Conservation (phyloP, 2,888 invertebrate species). For the Plutella xylostella region DNA sequence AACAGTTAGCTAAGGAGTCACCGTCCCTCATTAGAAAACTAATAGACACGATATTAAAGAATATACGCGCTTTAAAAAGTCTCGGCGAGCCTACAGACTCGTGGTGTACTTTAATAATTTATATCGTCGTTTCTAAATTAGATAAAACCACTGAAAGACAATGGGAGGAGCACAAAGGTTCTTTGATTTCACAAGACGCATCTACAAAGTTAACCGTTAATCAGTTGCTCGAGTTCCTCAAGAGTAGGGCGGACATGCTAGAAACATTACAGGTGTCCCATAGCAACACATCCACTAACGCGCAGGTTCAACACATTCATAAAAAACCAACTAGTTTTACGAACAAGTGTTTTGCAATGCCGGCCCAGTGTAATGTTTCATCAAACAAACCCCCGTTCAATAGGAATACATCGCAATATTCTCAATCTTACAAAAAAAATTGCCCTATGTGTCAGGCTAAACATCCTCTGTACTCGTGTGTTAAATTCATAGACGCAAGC, state of each 20-base stretch:
- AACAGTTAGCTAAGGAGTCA: constrained; percentile 14
- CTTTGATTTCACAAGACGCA: neutral
- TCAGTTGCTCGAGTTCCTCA: constrained; percentile 9
- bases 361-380: neutral
- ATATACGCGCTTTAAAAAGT: constrained; percentile 17
- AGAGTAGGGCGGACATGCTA: constrained; percentile 11
- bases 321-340: no score
- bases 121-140: constrained; percentile 13
- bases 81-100: constrained; percentile 13
- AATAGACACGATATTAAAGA: constrained; percentile 15
- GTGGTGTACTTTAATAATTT: constrained; percentile 13
- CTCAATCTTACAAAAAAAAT: neutral
- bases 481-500: constrained; percentile 4
- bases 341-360: neutral
- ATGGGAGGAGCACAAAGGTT: constrained; percentile 14
- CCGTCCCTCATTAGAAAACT: constrained; percentile 13
- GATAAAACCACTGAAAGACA: constrained; percentile 15
- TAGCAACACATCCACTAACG: neutral
- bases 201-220: constrained; percentile 4
- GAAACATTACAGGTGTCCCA: constrained; percentile 5
- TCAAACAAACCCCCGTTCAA: neutral
- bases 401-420: neutral
- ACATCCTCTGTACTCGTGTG: constrained; percentile 9
- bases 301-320: no score
- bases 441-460: constrained; percentile 3